Evolutionary conservation across 2,113 vertebrate genomes (phyloP).

Genomic region (Oplegnathus fasciatus): DNA sequence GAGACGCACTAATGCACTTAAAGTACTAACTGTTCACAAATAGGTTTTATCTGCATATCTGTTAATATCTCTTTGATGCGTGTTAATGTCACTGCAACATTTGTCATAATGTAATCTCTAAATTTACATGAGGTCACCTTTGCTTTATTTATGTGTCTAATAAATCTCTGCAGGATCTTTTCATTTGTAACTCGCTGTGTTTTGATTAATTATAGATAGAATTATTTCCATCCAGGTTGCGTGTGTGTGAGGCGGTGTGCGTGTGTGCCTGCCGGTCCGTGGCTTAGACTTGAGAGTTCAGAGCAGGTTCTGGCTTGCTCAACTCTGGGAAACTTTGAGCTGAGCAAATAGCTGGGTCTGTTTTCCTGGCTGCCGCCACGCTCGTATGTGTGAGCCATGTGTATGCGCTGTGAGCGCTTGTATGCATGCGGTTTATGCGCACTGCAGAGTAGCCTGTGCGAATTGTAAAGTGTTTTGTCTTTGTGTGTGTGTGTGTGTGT

Average conservation of each 20-base stretch:
- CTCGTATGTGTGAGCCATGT: constrained; percentile 67
- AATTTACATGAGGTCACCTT: neutral
- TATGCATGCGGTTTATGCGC: constrained; percentile 32
- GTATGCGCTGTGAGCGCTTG: constrained; percentile 32
- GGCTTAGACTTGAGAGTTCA: constrained; percentile 72
- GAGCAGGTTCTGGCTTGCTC: constrained; percentile 85
- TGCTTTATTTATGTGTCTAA: constrained; percentile 4
- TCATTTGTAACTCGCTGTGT: constrained; percentile 16
- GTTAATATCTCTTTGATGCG: neutral
- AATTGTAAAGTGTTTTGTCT: constrained; percentile 60
- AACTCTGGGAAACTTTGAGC: constrained; percentile 85
- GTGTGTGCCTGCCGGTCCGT: constrained; percentile 66
- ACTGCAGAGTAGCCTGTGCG: constrained; percentile 18
- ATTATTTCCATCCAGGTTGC: constrained; percentile 62
- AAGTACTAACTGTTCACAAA: neutral
- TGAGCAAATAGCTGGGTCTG: constrained; percentile 84
- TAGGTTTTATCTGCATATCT: constrained; percentile 1
- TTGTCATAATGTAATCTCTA: neutral
- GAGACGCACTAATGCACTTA: neutral
- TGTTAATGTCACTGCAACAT: neutral
- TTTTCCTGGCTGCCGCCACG: constrained; percentile 76
- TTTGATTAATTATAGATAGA: constrained; percentile 50
- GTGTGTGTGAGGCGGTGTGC: constrained; percentile 56
- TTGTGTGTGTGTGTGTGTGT: constrained; percentile 29
- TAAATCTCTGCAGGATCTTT: constrained; percentile 30